phyloP scores from a whole-genome alignment of 2,888 invertebrate species.

The Herminia tarsipennalis region DNA sequence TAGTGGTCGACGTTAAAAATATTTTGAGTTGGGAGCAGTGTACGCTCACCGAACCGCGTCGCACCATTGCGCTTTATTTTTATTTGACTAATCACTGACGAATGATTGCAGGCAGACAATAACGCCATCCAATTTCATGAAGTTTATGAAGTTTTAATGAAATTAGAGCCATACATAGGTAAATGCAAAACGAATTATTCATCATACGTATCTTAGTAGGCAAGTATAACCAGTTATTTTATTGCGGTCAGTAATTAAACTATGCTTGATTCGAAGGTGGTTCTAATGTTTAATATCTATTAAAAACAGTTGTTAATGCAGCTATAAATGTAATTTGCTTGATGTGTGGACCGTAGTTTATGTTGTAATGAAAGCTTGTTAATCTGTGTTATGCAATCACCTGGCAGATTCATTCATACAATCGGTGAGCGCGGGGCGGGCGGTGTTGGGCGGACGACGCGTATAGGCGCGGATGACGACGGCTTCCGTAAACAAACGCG shows the following conservation, averaged over 20 bases:
- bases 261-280: background rate
- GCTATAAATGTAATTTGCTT: background rate
- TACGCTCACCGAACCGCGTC: conserved; percentile 21
- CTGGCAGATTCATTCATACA: conserved; percentile 47
- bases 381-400: conserved; percentile 41
- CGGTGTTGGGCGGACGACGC: conserved; percentile 40
- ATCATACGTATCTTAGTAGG: too few relatives aligned
- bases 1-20: conserved; percentile 6
- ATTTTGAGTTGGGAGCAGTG: conserved; percentile 22
- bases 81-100: conserved; percentile 9
- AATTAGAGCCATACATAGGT: too few relatives aligned
- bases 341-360: background rate
- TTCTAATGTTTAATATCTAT: conserved; percentile 4
- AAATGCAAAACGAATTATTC: too few relatives aligned
- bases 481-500: conserved; percentile 46
- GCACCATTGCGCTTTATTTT: conserved; percentile 5
- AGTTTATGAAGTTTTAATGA: background rate
- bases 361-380: conserved; percentile 15
- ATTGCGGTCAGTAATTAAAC: background rate
- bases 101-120: conserved; percentile 4
- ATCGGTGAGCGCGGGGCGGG: conserved; percentile 21
- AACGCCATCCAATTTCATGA: background rate
- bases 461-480: conserved; percentile 23
- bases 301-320: background rate
- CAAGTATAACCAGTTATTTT: too few relatives aligned